phyloP scores from a whole-genome alignment of 2,888 invertebrate species.

The Phasia obesa region DNA sequence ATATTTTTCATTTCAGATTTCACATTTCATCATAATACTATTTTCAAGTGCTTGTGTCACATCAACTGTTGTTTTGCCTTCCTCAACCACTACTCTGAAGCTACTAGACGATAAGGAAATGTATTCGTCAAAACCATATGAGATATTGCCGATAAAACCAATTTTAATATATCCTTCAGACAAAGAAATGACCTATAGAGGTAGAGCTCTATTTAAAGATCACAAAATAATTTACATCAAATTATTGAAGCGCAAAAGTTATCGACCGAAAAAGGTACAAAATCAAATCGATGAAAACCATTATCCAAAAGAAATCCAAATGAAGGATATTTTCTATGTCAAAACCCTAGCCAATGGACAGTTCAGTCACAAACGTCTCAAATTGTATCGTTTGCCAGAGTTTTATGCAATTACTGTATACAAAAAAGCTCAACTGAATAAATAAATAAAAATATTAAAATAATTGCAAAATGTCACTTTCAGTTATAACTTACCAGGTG shows the following conservation, averaged over 20 bases:
- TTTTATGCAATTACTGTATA: conserved; percentile 79
- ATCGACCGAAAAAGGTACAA: conserved; percentile 75
- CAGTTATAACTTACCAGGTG: too few species aligned
- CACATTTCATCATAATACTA: conserved; percentile 13
- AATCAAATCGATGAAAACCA: conserved; percentile 62
- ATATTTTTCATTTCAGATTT: conserved; percentile 42
- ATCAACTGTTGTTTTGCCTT: conserved; percentile 26
- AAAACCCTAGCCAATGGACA: conserved; percentile 78
- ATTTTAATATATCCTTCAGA: conserved; percentile 76
- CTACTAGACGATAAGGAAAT: conserved; percentile 13
- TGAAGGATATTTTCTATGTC: conserved; percentile 79
- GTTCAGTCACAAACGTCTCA: conserved; percentile 79
- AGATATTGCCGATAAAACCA: conserved; percentile 78
- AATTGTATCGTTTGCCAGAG: conserved; percentile 78
- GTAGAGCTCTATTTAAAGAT: conserved; percentile 72
- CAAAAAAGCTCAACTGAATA: conserved; percentile 71
- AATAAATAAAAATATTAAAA: conserved; percentile 1
- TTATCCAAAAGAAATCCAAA: conserved; percentile 70
- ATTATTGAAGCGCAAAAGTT: conserved; percentile 75
- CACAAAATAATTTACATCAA: conserved; percentile 78
- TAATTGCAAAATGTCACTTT: neutral
- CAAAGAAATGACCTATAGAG: conserved; percentile 69
- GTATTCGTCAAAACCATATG: conserved; percentile 74
- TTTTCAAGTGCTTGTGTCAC: conserved; percentile 4
- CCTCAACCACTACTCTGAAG: conserved; percentile 1